phyloP scores from a whole-genome alignment of 2,113 vertebrate genomes.

The Cryptoleucopteryx plumbea region DNA sequence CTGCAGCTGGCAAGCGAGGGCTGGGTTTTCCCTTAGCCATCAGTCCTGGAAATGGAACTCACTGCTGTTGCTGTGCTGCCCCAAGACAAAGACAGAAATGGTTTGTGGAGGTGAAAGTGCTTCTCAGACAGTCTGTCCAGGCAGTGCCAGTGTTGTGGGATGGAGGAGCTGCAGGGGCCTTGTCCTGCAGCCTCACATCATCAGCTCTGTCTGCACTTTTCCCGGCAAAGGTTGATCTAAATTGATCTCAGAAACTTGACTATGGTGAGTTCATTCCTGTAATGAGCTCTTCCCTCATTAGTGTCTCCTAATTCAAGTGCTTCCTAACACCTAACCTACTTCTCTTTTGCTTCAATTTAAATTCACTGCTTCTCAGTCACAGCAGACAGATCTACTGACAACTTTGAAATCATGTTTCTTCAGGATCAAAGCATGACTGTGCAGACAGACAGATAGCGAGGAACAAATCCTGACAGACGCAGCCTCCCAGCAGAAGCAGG shows the following conservation, averaged over 20 bases:
- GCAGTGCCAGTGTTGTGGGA: not conserved
- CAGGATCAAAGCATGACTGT: not conserved
- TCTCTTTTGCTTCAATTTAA: not conserved
- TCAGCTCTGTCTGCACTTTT: not conserved
- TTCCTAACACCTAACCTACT: not conserved
- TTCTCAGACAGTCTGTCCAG: not conserved
- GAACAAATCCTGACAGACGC: not conserved
- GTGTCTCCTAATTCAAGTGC: not conserved
- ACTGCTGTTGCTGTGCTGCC: not conserved
- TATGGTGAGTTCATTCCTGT: not conserved
- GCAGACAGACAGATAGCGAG: not conserved
- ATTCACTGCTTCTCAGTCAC: not conserved
- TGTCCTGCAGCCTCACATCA: not conserved
- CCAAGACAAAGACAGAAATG: not conserved
- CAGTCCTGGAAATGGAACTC: not conserved
- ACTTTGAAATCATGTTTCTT: not conserved
- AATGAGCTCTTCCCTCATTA: not conserved
- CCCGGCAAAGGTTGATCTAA: not conserved
- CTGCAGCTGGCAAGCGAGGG: not conserved
- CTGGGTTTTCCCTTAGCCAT: not conserved
- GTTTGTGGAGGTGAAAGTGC: not conserved
- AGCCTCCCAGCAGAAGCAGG: not conserved
- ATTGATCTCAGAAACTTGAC: not conserved
- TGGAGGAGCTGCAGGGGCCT: not conserved
- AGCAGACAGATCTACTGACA: not conserved